These are phyloP conservation scores for Elgaria multicarinata DNA, from an alignment of 2,113 vertebrate genomes.

Conservation along the genomic window DNA sequence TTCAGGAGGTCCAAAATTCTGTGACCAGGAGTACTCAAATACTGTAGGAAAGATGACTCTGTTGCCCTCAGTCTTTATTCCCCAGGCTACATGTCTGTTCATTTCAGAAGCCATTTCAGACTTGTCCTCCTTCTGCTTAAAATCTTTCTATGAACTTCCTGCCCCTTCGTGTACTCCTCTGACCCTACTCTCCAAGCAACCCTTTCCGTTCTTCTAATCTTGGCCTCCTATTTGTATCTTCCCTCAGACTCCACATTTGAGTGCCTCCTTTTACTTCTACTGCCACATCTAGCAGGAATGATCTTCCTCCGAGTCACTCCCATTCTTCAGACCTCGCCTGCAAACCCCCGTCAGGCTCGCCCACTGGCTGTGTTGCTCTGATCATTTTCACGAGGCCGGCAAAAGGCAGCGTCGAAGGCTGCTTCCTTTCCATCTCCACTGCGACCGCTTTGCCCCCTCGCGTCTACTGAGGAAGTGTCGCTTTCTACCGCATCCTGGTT, in stretches of 20 bases:
- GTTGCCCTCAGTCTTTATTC: background rate
- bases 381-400: background rate
- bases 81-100: background rate
- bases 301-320: background rate
- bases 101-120: constrained; percentile 46
- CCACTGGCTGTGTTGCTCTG: background rate
- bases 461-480: constrained; percentile 4
- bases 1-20: constrained; percentile 20
- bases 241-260: background rate
- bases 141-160: constrained; percentile 14
- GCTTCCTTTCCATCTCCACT: background rate
- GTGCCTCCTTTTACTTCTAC: constrained; percentile 2
- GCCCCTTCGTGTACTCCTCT: background rate
- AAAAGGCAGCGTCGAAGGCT: constrained; percentile 18
- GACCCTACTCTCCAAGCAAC: background rate
- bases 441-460: background rate
- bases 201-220: background rate
- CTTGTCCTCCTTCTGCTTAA: constrained; percentile 18
- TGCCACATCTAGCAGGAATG: background rate
- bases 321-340: constrained; percentile 13
- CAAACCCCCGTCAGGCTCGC: background rate
- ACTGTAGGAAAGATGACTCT: background rate
- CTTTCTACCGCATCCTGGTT: background rate
- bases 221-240: constrained; percentile 16
- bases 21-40: background rate